Conservation (phyloP, 2,888 invertebrate genomes). For the Nomada hirtipes region DNA sequence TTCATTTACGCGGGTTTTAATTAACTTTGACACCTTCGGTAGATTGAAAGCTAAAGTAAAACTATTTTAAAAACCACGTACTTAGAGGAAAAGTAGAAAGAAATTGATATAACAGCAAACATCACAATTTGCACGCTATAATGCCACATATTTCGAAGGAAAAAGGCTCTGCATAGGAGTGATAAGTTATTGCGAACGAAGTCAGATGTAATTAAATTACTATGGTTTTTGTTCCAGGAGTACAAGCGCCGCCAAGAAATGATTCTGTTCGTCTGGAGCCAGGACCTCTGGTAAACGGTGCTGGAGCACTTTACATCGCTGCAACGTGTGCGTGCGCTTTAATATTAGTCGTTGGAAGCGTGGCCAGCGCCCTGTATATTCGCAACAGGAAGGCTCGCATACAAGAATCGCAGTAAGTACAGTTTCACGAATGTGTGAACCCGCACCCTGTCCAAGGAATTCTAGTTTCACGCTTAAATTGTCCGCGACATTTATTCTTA, state of each 20-base stretch:
- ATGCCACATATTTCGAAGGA: no score
- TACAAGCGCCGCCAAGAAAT: slow-evolving; percentile 87
- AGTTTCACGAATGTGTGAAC: background rate
- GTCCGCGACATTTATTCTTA: background rate
- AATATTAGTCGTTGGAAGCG: slow-evolving; percentile 88
- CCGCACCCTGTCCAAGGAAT: background rate
- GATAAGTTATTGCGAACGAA: background rate
- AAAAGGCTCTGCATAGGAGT: no score
- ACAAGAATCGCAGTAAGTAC: slow-evolving; percentile 89
- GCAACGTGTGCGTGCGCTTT: slow-evolving; percentile 93
- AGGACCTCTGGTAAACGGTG: slow-evolving; percentile 87
- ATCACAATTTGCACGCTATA: no score
- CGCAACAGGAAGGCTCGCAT: slow-evolving; percentile 88
- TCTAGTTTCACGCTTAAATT: slow-evolving; percentile 2
- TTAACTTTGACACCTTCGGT: no score
- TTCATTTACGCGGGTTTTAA: no score
- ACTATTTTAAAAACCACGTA: no score
- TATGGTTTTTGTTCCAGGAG: slow-evolving; percentile 76
- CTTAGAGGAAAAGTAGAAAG: no score
- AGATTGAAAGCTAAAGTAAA: no score
- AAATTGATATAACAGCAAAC: no score
- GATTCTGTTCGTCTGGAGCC: slow-evolving; percentile 90
- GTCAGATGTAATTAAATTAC: background rate
- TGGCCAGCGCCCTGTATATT: slow-evolving; percentile 89
- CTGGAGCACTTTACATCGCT: slow-evolving; percentile 91